phyloP scores from a whole-genome alignment of 2,797 vertebrate species.

The Paguma larvata region DNA sequence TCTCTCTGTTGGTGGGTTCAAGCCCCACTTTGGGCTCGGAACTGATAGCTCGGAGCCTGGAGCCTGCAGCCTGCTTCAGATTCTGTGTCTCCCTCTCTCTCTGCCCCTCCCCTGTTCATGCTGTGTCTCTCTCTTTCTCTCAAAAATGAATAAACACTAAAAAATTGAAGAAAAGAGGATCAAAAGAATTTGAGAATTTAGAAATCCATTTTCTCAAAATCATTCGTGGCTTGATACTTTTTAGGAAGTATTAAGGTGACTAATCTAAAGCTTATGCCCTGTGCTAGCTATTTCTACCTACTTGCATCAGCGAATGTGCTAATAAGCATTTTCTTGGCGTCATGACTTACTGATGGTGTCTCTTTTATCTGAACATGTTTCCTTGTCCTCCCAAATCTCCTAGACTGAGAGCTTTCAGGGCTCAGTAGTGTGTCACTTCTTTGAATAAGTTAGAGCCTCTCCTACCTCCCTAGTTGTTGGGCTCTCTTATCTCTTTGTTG shows the following conservation, averaged over 20 bases:
- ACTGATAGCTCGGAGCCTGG: too few relatives aligned
- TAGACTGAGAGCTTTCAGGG: neutral
- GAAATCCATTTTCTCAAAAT: neutral
- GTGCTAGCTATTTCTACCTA: neutral
- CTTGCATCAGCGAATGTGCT: neutral
- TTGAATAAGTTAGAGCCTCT: neutral
- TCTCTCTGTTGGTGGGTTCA: too few relatives aligned
- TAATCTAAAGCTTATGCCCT: neutral
- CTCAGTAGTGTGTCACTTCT: neutral
- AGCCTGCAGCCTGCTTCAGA: too few relatives aligned
- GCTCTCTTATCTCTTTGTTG: neutral
- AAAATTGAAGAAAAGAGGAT: neutral
- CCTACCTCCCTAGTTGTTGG: neutral
- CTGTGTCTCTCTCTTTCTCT: too few relatives aligned
- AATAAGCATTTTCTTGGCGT: neutral
- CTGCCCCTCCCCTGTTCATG: too few relatives aligned
- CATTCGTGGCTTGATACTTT: neutral
- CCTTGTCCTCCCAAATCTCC: neutral
- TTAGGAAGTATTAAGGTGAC: neutral
- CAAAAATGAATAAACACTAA: too few relatives aligned
- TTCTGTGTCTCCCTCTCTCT: too few relatives aligned
- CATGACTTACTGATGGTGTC: neutral
- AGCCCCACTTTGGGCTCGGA: too few relatives aligned
- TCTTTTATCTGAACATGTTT: neutral
- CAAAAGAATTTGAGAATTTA: neutral